phyloP scores from a whole-genome alignment of 2,888 invertebrate genomes.

The Tinea semifulvella region DNA sequence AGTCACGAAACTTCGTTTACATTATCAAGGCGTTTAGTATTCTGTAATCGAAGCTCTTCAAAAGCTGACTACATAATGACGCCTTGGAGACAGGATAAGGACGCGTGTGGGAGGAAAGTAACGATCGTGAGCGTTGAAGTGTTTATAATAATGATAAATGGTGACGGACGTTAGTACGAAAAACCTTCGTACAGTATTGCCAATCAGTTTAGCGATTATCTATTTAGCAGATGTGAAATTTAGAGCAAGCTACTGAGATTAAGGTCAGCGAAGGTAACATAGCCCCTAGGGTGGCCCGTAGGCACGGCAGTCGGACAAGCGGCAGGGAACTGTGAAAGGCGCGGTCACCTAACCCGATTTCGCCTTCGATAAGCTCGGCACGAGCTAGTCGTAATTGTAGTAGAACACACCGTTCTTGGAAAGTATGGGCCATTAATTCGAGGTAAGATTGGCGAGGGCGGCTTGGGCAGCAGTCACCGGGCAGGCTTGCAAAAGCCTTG shows the following conservation, averaged over 20 bases:
- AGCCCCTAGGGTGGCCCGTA: conserved; percentile 30
- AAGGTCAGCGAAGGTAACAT: conserved; percentile 32
- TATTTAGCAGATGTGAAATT: not conserved
- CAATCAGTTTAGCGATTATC: not conserved
- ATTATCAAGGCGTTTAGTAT: conserved; percentile 15
- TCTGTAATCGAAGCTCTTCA: conserved; percentile 10
- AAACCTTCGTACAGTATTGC: not conserved
- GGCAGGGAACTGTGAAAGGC: conserved; percentile 46
- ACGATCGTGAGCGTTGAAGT: not conserved
- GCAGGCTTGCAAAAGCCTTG: not conserved
- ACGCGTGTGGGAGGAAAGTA: conserved; percentile 8
- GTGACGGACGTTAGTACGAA: not conserved
- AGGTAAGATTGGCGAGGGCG: not conserved
- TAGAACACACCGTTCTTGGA: conserved; percentile 3
- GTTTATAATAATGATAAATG: conserved; percentile 4
- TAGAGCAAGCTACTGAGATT: conserved; percentile 4
- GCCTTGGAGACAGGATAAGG: conserved; percentile 7
- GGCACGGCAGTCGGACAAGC: conserved; percentile 27
- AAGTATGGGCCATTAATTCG: conserved; percentile 9
- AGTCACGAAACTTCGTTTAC: conserved; percentile 29
- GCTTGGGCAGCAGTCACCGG: not conserved
- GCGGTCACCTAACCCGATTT: conserved; percentile 43
- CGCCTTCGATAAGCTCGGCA: conserved; percentile 41
- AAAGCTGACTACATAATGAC: conserved; percentile 13
- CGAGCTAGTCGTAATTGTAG: conserved; percentile 31